A percentile compares a stretch with the other conserved stretches of the same genome.
Evolutionary conservation across 2,888 invertebrate genomes (phyloP).

Genomic region (Octonoba sinensis): DNA sequence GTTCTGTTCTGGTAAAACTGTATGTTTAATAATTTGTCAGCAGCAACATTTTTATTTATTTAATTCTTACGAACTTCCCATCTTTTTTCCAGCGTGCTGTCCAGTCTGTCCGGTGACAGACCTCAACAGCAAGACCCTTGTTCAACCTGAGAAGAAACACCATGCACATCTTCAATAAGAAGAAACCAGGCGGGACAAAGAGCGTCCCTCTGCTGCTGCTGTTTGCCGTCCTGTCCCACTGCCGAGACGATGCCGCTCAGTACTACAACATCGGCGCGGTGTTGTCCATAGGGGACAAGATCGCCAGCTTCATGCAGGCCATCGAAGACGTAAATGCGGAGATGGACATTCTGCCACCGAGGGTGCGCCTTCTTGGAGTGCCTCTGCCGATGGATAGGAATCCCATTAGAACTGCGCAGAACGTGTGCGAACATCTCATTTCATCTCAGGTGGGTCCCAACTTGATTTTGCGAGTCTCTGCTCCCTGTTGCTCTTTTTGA

Average conservation of each 20-base stretch:
- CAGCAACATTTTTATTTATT: no score
- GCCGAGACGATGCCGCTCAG: slow-evolving; percentile 75
- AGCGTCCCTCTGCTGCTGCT: neutral
- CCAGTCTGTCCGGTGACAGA: no score
- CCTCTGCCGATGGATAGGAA: slow-evolving; percentile 94
- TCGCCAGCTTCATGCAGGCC: slow-evolving; percentile 82
- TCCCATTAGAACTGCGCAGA: slow-evolving; percentile 93
- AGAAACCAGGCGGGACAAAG: no score
- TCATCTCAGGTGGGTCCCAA: slow-evolving; percentile 79
- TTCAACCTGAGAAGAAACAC: no score
- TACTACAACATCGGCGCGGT: slow-evolving; percentile 94
- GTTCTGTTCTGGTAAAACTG: no score
- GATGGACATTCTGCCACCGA: slow-evolving; percentile 85
- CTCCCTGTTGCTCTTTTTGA: no score
- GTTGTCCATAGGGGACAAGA: slow-evolving; percentile 85
- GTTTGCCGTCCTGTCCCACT: neutral
- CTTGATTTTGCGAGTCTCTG: no score
- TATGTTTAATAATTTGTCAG: no score
- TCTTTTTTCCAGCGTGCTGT: no score
- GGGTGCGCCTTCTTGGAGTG: slow-evolving; percentile 87
- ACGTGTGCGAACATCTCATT: slow-evolving; percentile 92
- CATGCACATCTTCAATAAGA: no score
- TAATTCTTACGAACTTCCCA: no score
- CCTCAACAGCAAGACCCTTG: no score
- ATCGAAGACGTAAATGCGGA: slow-evolving; percentile 71